Conservation (phyloP, 2,888 invertebrate genomes). For the Ephialtes manifestator region DNA sequence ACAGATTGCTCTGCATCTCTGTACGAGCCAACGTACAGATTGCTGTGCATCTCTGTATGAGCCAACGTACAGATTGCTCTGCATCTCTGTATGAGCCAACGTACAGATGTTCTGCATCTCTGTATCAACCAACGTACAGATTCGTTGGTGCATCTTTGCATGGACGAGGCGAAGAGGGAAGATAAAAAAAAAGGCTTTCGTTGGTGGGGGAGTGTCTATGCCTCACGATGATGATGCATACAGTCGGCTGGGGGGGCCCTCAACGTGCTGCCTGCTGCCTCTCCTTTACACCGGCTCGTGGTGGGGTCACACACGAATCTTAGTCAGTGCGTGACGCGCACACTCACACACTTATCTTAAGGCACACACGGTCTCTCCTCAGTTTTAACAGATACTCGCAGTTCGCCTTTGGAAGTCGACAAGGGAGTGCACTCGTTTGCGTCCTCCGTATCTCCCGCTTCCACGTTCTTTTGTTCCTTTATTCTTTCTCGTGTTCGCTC, state of each 20-base stretch:
- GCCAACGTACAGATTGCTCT: too few species aligned
- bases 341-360: conserved; percentile 40
- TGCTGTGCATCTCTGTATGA: neutral
- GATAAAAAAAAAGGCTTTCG: conserved; percentile 49
- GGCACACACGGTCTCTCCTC: conserved; percentile 50
- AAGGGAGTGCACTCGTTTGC: conserved; percentile 46
- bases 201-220: conserved; percentile 50
- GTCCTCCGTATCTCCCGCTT: conserved; percentile 34
- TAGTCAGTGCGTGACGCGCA: conserved; percentile 58
- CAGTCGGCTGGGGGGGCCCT: conserved; percentile 45
- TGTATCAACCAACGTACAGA: conserved; percentile 26
- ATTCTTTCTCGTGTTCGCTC: conserved; percentile 25
- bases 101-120: too few species aligned
- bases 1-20: conserved; percentile 1
- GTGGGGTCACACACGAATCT: conserved; percentile 62
- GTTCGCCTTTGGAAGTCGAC: conserved; percentile 67
- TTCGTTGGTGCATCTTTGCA: neutral
- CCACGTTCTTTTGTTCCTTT: conserved; percentile 60
- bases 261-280: conserved; percentile 35
- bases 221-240: conserved; percentile 51
- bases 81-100: conserved; percentile 28
- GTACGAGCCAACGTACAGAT: conserved; percentile 27
- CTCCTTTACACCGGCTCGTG: conserved; percentile 40
- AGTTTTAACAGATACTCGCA: conserved; percentile 60
- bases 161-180: conserved; percentile 53